phyloP scores from a whole-genome alignment of 2,797 vertebrate species.

The Clarias laeviceps region DNA sequence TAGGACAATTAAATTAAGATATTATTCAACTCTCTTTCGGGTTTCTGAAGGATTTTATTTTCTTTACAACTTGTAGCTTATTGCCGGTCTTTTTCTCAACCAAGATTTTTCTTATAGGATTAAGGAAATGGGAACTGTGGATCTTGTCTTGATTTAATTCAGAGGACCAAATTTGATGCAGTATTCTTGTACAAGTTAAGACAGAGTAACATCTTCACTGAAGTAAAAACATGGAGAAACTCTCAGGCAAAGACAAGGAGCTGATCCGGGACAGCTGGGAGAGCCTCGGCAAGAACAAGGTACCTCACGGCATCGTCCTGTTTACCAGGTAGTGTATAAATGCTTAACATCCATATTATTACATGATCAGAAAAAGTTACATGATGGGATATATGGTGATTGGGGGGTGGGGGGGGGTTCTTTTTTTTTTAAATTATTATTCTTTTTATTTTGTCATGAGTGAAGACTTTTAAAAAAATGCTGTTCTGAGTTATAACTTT shows the following conservation, averaged over 20 bases:
- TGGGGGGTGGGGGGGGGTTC: too few relatives aligned
- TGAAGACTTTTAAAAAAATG: not conserved
- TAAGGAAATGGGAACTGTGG: constrained; percentile 53
- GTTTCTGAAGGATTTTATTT: not conserved
- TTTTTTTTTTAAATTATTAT: too few relatives aligned
- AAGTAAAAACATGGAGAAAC: constrained; percentile 73
- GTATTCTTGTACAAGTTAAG: constrained; percentile 41
- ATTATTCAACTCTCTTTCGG: not conserved
- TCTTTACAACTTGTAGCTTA: constrained; percentile 3
- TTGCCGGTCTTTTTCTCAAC: constrained; percentile 7
- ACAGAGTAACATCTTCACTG: constrained; percentile 41
- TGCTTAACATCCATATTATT: constrained; percentile 18
- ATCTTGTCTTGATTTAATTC: constrained; percentile 50
- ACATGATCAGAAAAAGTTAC: not conserved
- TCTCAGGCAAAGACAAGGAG: constrained; percentile 81
- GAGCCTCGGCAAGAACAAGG: constrained; percentile 85
- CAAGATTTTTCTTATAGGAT: constrained; percentile 20
- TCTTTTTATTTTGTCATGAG: not conserved
- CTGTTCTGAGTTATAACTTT: not conserved
- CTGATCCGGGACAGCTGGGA: constrained; percentile 93
- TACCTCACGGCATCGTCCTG: constrained; percentile 87
- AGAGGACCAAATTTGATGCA: constrained; percentile 45
- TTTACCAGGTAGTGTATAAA: constrained; percentile 79
- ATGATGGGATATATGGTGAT: not conserved
- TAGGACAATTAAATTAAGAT: not conserved